Base-by-base conservation (phyloP, 2,888 invertebrate species). In the Ormyrus nitidulus region DNA sequence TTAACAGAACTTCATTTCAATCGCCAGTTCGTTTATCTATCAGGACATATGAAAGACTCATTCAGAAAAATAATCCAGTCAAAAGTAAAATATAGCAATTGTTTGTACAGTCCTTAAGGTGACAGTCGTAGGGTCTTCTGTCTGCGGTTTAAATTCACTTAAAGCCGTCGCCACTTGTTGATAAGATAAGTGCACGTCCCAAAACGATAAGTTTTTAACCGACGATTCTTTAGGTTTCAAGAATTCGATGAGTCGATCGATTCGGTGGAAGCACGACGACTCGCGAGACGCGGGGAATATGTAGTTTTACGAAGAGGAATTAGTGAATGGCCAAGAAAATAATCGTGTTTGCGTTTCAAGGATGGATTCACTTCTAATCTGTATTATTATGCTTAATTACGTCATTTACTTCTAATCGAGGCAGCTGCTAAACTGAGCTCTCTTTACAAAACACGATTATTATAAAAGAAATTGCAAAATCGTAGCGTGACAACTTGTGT, bases 191-290 rank as follows among this genome's bases (percentile, higher is more conserved):
- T 48, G 53, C 79, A 72, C 61, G 82, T 77, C 79, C 83, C 80
- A 74, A 81, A 83, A 83, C 83, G 79, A 81, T 79, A 73, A 81
- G 59, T 77, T 74, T 70, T 53, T 62, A 49, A 61, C 19, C 62
- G 49, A 56, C 34, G 44, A 70, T 73, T 51, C 19, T 72, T 54
- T 19, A 53, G 64, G 6, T 44, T 58, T 34, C 3, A 4, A 34
- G 34, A 34, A 34, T 34, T 34, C 34, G 4, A 34, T 34, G 34
- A 34, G 34, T 34, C 4, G 34, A 34, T 34, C 34, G 34, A 34
- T 34, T 34, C 34, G 34, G 34, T 34, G 34, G 34, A 34, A 34
- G 34, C 13, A 13, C 6, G 54, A 54, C 10, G 46, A 10, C 10
- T 64, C 6, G 13, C n/a, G 13, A 34, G 48, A 11, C 34, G 34